These are phyloP conservation scores for Crocidura indochinensis DNA, from an alignment of 2,797 vertebrate genomes.

Conservation along the genomic window DNA sequence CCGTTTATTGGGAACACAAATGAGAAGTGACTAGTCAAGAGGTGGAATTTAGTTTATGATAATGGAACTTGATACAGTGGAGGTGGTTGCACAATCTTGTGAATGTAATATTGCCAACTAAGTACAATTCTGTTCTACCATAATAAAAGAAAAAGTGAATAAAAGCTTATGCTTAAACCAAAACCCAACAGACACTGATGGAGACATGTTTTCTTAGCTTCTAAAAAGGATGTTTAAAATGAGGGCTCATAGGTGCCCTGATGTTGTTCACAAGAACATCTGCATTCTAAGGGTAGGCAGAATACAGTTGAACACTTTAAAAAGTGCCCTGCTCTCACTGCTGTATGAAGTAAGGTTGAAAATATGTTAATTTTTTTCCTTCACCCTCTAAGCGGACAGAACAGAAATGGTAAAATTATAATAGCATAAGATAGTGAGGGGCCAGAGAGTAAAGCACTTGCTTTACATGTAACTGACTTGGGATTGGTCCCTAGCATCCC, in stretches of 20 bases:
- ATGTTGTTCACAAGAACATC: background rate
- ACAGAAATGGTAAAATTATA: background rate
- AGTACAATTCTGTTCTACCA: constrained; percentile 9
- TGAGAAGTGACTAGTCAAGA: background rate
- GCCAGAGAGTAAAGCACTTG: too few species aligned
- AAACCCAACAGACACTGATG: too few species aligned
- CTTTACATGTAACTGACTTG: too few species aligned
- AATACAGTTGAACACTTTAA: background rate
- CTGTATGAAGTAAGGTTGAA: background rate
- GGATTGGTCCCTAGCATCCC: too few species aligned
- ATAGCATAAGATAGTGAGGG: background rate
- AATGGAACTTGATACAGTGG: background rate
- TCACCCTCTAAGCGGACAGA: background rate
- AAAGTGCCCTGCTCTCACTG: background rate
- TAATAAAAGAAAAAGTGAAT: background rate
- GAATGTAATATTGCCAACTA: background rate
- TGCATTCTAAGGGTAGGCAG: background rate
- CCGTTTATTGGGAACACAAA: too few species aligned
- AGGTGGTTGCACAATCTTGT: background rate
- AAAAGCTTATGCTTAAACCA: background rate
- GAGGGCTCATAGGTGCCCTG: background rate
- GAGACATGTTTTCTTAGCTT: too few species aligned
- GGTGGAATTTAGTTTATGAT: background rate
- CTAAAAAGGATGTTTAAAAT: too few species aligned
- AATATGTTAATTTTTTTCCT: background rate